Base-by-base conservation (phyloP, 2,797 vertebrate species). In the Xenops minutus region DNA sequence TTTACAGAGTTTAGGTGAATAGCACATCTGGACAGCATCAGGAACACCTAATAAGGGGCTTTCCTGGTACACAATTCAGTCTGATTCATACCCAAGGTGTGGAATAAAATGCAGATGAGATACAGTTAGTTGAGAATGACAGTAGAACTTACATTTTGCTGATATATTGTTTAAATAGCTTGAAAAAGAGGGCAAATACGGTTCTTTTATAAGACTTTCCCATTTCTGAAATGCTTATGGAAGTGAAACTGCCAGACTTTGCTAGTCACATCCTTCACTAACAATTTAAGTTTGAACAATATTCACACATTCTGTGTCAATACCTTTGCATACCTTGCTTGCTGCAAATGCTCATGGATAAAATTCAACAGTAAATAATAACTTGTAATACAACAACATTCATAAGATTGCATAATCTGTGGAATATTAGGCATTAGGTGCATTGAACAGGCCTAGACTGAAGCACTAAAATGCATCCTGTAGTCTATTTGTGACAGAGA, bases 341-440 rank as follows among this genome's bases (percentile, higher is more conserved):
- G 32, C 11, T 66, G 30, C 43, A 78, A 56, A 51, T 39, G 30
- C 30, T 92, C 4, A 3, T 27, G 20, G 30, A 69, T 62, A 62
- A 62, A 34, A 66, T 81, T 78, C 26, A 82, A 10, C 5, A 62
- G n/a, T 46, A 76, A 79, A 73, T 69, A 79, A 8, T 39, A 48
- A 64, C 8, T 23, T 54, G 30, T 36, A 44, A 22, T 66, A 36
- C 4, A 68, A 29, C 16, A 74, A 8, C 24, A 46, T 79, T 75
- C 18, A 3, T 41, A 87, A 63, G 11, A 30, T 59, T 44, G 18
- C 4, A 4, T n/a, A 64, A 16, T 34, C 4, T 23, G 9, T 41
- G 44, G 17, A 71, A 63, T 49, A 4, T 52, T 93, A n/a, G 15
- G 10, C 7, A 0, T 49, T 37, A 49, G 0, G 0, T 59, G 29